Evolutionary conservation across 2,797 vertebrate genomes (phyloP), one percentile per base, ranked within the genome.

Genomic region (Crax fasciolata): DNA sequence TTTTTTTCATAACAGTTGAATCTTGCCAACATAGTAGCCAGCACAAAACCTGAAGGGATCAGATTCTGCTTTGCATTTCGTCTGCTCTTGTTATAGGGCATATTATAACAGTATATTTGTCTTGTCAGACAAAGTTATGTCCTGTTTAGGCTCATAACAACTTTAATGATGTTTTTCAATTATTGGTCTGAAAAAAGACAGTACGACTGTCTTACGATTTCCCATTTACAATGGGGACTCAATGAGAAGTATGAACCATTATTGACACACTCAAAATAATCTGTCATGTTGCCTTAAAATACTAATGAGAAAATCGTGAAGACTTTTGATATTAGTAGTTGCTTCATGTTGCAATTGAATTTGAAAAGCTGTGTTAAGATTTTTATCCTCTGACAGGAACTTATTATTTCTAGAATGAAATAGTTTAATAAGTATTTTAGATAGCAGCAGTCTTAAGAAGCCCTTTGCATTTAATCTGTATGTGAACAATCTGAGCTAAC

Each of bases 351-450:
- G 79, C 95, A 97, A 97, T 93, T 97, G 89, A 96, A 96, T 91
- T 89, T 97, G 91, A 95, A 96, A 97, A 95, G 55, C 77, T 78
- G 72, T 93, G 79, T 88, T 89, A 91, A 95, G 87, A 90, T 94
- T 95, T 94, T 84, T 94, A 91, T 95, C 93, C 48, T 78, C 68
- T 95, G 91, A 87, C 46, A 87, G 75, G 72, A 94, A 55, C 41
- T 90, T 85, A 77, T 87, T 87, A 81, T 94, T 88, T 87, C 75
- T 83, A 58, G 70, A 87, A 73, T 84, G 61, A 87, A 92, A 91
- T 68, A 54, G 35, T 80, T 90, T 66, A 44, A 35, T 77, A 72
- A 90, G 73, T 62, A 63, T 8, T 89, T 93, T 79, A 67, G 55
- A 52, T 88, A 66, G 49, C 77, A 94, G 54, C 79, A 73, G 30